Evolutionary conservation across 2,888 invertebrate genomes (phyloP).

Genomic region (Drosophila neotestacea): DNA sequence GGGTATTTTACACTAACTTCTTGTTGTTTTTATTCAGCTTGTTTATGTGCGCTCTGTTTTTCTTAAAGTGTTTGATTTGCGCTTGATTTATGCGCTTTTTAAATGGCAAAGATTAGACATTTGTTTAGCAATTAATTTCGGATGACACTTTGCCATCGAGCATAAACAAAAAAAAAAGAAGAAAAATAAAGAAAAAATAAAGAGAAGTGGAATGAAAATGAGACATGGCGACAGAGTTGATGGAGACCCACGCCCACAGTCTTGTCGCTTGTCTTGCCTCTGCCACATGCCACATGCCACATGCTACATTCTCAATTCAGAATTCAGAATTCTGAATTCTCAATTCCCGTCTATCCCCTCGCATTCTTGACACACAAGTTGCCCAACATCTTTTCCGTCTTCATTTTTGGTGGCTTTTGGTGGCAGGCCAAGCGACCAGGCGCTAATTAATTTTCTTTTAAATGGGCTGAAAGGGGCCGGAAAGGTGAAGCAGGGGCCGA

Average conservation of each 20-base stretch:
- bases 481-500: constrained; percentile 25
- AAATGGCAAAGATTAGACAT: constrained; percentile 82
- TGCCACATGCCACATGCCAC: constrained; percentile 20
- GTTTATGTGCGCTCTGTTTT: constrained; percentile 19
- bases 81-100: constrained; percentile 79
- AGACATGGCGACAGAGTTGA: constrained; percentile 32
- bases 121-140: constrained; percentile 81
- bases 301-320: constrained; percentile 21
- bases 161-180: constrained; percentile 22
- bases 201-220: too few relatives aligned
- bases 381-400: constrained; percentile 53
- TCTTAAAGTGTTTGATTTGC: constrained; percentile 66
- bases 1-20: constrained; percentile 5
- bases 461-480: constrained; percentile 55
- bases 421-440: constrained; percentile 69
- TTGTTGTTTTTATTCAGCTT: constrained; percentile 8
- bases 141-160: constrained; percentile 65
- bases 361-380: constrained; percentile 8
- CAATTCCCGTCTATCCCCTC: constrained; percentile 3
- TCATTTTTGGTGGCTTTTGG: constrained; percentile 50
- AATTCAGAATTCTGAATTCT: constrained; percentile 20
- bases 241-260: constrained; percentile 49
- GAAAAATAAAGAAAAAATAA: constrained; percentile 27
- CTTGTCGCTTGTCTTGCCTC: constrained; percentile 11
- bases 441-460: constrained; percentile 81